Evolutionary conservation across 2,113 vertebrate genomes (phyloP).

Genomic region (Passer domesticus): DNA sequence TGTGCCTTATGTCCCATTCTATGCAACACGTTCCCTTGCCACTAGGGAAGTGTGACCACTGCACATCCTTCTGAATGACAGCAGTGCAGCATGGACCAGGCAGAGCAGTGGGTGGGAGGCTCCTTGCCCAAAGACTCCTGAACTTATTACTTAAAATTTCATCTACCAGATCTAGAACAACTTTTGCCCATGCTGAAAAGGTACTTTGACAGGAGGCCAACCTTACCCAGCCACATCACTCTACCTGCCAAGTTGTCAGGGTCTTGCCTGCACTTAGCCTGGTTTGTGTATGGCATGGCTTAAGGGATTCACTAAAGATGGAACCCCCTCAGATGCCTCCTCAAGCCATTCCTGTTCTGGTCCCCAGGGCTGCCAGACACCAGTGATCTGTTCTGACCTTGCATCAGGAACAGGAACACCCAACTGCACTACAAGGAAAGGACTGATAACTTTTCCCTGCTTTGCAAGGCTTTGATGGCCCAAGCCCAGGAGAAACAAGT

Average conservation of each 20-base stretch:
- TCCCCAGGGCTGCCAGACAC: neutral
- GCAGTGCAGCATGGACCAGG: fast-evolving
- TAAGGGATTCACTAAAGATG: neutral
- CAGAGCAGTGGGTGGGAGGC: fast-evolving
- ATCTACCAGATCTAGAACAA: neutral
- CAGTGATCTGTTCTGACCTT: neutral
- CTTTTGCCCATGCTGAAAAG: neutral
- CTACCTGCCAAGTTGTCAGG: neutral
- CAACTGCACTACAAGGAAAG: neutral
- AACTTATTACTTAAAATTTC: neutral
- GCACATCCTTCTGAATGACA: neutral
- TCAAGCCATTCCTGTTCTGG: neutral
- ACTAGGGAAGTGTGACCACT: neutral
- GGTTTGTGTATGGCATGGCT: neutral
- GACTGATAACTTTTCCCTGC: neutral
- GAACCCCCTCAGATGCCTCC: neutral
- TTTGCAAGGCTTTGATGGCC: neutral
- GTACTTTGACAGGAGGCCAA: neutral
- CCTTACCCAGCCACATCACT: fast-evolving
- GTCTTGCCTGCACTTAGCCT: neutral
- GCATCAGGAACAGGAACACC: neutral
- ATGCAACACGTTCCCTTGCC: neutral
- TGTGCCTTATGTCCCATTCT: neutral
- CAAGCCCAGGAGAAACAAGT: neutral
- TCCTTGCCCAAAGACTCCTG: neutral